phyloP scores from a whole-genome alignment of 2,113 vertebrate species.

The Neodontobutis hainanensis region DNA sequence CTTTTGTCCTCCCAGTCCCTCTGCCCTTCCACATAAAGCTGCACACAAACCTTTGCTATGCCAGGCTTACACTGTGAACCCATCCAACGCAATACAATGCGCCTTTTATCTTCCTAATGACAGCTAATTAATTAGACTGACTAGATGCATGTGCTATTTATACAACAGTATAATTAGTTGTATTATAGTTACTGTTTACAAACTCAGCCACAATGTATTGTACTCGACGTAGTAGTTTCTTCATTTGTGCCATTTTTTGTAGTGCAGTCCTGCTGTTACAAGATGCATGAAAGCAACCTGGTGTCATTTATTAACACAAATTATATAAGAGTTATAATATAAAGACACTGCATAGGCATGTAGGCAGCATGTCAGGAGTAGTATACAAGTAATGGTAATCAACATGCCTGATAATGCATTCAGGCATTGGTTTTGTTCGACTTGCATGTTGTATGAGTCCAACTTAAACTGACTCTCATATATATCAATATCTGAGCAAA shows the following conservation, averaged over 20 bases:
- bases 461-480: too few species aligned
- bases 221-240: neutral
- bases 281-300: neutral
- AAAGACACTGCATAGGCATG: too few species aligned
- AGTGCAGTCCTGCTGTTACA: neutral
- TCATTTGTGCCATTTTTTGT: neutral
- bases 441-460: too few species aligned
- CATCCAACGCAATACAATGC: neutral
- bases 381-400: too few species aligned
- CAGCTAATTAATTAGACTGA: neutral
- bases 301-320: too few species aligned
- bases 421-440: too few species aligned
- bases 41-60: neutral
- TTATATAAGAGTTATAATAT: too few species aligned
- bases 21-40: neutral
- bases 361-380: too few species aligned
- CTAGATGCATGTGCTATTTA: neutral
- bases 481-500: too few species aligned
- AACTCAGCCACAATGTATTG: neutral
- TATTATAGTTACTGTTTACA: neutral
- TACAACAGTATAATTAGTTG: neutral
- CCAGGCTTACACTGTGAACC: neutral
- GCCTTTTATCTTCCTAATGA: neutral
- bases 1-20: conserved; percentile 9
- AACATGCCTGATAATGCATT: too few species aligned